A percentile compares a stretch with the other conserved stretches of the same genome.
phyloP scores from a whole-genome alignment of 2,888 invertebrate genomes.

The Calameuta pallipes region DNA sequence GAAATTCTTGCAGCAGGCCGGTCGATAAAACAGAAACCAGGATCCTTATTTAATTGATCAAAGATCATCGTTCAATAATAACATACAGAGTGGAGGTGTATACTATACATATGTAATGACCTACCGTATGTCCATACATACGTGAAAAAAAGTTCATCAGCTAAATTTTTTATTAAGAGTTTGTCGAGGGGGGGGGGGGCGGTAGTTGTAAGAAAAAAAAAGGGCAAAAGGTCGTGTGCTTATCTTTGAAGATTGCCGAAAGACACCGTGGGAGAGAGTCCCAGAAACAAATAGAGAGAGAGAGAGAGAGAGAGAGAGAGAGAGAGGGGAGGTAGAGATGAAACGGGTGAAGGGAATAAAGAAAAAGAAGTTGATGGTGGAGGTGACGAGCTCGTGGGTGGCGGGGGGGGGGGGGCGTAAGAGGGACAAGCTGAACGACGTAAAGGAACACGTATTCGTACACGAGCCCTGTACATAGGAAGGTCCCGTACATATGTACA shows the following conservation, averaged over 20 bases:
- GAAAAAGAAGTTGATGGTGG: constrained; percentile 35
- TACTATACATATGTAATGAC: neutral
- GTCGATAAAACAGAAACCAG: neutral
- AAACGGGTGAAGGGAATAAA: constrained; percentile 13
- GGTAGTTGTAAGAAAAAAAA: neutral
- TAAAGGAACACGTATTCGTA: constrained; percentile 14
- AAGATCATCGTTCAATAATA: neutral
- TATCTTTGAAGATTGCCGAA: constrained; percentile 11
- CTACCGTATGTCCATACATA: neutral
- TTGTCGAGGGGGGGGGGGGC: too few relatives aligned
- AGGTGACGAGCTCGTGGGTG: constrained; percentile 12
- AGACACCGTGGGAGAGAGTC: constrained; percentile 7
- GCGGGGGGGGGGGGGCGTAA: neutral
- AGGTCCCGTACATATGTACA: constrained; percentile 8
- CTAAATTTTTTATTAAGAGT: neutral
- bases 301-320: neutral
- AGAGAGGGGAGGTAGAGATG: neutral
- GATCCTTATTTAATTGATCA: neutral
- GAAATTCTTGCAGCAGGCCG: neutral
- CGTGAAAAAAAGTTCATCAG: neutral
- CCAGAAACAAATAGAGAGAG: neutral
- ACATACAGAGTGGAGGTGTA: neutral
- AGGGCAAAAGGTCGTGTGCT: neutral
- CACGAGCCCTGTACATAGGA: neutral
- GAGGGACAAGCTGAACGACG: neutral